Percentiles rank a stretch among this genome's conserved stretches.
Conservation (phyloP, 2,888 invertebrate genomes). For the Rapana venosa region DNA sequence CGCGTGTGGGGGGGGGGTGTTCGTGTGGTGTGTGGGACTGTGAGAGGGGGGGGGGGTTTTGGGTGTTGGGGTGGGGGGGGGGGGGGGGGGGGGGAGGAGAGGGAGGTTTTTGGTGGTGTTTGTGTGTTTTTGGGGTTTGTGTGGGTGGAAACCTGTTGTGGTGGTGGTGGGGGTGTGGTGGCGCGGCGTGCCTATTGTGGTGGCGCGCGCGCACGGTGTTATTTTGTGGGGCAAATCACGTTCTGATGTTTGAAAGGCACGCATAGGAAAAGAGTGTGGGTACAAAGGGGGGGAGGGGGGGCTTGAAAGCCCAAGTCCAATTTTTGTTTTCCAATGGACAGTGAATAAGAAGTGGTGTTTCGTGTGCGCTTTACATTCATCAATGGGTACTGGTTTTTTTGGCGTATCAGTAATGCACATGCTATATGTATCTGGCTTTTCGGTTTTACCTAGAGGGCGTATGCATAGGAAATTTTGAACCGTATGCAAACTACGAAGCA, state of each 20-base stretch:
- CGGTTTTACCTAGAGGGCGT: neutral
- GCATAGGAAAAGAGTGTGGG: neutral
- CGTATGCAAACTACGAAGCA: no score
- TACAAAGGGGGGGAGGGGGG: neutral
- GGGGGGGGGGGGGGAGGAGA: neutral
- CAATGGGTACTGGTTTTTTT: no score
- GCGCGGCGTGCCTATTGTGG: conserved; percentile 4
- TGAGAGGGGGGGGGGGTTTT: neutral
- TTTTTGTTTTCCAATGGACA: no score
- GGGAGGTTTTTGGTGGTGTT: neutral
- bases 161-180: neutral
- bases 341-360: no score
- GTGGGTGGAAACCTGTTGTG: neutral
- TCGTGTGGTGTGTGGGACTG: neutral
- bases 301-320: no score
- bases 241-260: conserved; percentile 16
- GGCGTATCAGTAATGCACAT: no score
- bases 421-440: no score
- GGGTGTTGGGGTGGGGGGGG: no score
- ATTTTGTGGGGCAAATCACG: neutral
- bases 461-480: no score
- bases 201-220: neutral
- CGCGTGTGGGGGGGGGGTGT: neutral
- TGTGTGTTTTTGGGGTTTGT: neutral
- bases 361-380: no score